phyloP scores from a whole-genome alignment of 1,140 invertebrate species.

The Globodera ellingtonae region DNA sequence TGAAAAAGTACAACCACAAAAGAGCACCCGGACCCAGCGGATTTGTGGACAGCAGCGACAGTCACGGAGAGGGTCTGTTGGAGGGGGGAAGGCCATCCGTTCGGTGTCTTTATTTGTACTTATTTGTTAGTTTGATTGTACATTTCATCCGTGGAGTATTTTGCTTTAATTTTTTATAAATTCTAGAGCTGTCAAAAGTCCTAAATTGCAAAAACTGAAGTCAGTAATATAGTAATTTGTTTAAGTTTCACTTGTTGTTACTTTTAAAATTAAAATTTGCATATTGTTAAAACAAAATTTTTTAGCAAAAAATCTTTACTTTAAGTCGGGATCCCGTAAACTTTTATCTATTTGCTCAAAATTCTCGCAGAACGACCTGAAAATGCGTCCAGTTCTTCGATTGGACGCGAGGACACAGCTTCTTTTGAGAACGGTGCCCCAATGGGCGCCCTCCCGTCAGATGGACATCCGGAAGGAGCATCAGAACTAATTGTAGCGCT shows the following conservation, averaged over 20 bases:
- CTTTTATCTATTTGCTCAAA: too few species aligned
- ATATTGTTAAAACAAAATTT: too few species aligned
- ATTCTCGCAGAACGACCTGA: conserved; percentile 15
- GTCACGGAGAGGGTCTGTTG: conserved; percentile 36
- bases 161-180: too few species aligned
- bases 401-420: conserved; percentile 21
- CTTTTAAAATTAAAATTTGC: too few species aligned
- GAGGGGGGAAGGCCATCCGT: background rate
- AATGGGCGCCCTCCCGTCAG: background rate
- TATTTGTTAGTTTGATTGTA: too few species aligned
- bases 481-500: background rate
- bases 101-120: background rate
- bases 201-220: too few species aligned
- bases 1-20: conserved; percentile 85
- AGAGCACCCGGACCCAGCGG: conserved; percentile 82
- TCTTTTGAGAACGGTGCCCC: conserved; percentile 28
- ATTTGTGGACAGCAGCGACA: conserved; percentile 30
- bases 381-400: conserved; percentile 30
- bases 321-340: too few species aligned
- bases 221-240: too few species aligned
- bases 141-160: too few species aligned
- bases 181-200: too few species aligned
- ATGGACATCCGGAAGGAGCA: background rate
- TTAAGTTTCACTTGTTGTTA: too few species aligned
- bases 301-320: too few species aligned